Evolutionary conservation across 2,888 invertebrate genomes (phyloP), one percentile per base, ranked within the genome.

Genomic region (Eristalinus aeneus): DNA sequence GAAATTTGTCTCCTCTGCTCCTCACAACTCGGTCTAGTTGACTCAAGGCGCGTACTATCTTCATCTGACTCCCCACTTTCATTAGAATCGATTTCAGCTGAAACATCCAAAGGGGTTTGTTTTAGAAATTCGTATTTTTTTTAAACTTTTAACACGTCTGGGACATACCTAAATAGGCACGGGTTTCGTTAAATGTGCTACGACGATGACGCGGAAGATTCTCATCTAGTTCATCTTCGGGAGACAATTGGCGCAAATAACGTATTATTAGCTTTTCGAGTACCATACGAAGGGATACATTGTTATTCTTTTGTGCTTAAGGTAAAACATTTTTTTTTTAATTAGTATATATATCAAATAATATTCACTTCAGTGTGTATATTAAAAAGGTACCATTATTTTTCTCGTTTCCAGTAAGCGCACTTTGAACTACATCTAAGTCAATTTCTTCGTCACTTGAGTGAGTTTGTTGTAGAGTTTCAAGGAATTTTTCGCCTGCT

Each of bases 401-500:
- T 9, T 64, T 67, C 23, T 39, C 71, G 20, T 75, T 23, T 8
- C 12, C 34, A 10, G 72, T 72, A 54, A 72, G 54, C 12, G 8
- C 39, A 27, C 74, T 71, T n/a, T 79, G 72, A 32, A 77, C 31
- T 53, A 83, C 27, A 32, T 84, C 77, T 12, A 75, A 73, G 22
- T 85, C 80, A 36, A 73, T 73, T 20, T 87, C 83, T 23, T 87
- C 88, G 22, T 88, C 88, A 2, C 87, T 78, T 23, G 77, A 73
- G 20, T 87, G 76, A 46, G 80, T 82, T 75, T 89, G 87, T 53
- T 89, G 88, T 12, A 90, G 71, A 5, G 89, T 89, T 79, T 90
- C 89, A 23, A 90, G 87, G 75, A 90, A 89, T 80, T 87, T 89
- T 75, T 88, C 74, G 53, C 88, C 90, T 2, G 90, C 89, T 76